Evolutionary conservation across 2,888 invertebrate genomes (phyloP).

Genomic region (Chaitophorus viminalis): DNA sequence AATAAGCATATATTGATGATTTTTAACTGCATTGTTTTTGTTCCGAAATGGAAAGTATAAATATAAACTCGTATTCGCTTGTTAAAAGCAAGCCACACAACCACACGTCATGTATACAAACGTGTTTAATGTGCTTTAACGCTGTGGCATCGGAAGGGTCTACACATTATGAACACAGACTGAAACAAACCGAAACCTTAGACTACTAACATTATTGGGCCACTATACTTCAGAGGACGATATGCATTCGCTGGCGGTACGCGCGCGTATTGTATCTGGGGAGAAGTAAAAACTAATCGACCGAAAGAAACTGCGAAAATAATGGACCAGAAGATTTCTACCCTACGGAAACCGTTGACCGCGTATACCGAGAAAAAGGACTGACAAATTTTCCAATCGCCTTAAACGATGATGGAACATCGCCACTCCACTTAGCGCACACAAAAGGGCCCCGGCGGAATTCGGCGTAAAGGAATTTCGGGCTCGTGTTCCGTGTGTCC

Average conservation of each 20-base stretch:
- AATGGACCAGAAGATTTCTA: not conserved
- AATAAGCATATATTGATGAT: not conserved
- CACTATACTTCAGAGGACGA: not conserved
- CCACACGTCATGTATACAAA: not conserved
- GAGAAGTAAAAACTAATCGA: constrained; percentile 27
- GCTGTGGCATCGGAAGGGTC: not conserved
- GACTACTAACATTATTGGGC: not conserved
- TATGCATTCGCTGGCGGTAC: not conserved
- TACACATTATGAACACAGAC: not conserved
- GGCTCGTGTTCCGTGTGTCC: not conserved
- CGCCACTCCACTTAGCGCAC: constrained; percentile 52
- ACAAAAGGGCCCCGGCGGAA: constrained; percentile 47
- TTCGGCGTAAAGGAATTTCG: constrained; percentile 32
- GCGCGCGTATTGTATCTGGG: not conserved
- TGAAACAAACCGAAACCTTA: not conserved
- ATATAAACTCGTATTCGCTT: not conserved
- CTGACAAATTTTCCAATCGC: constrained; percentile 45
- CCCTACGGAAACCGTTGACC: not conserved
- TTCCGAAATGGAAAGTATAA: not conserved
- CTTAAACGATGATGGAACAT: constrained; percentile 42
- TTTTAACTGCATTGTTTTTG: not conserved
- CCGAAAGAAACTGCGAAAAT: constrained; percentile 14
- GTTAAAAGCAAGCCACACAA: not conserved
- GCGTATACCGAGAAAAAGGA: not conserved
- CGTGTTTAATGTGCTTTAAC: not conserved